Conservation (phyloP, 1,140 invertebrate genomes). For the Diorhabda elongata region DNA sequence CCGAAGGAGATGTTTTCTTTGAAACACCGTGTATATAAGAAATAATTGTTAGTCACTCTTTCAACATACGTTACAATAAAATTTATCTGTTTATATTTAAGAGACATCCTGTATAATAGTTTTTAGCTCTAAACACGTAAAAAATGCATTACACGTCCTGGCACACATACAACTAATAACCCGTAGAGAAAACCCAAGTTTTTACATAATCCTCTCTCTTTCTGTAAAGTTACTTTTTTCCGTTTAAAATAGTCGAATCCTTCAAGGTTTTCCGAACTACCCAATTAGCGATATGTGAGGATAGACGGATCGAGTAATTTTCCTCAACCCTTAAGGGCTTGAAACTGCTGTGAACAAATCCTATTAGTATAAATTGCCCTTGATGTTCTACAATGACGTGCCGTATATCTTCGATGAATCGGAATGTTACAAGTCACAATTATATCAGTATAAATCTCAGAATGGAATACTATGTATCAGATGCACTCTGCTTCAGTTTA, state of each 20-base stretch:
- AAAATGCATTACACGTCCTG: too few species aligned
- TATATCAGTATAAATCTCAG: constrained; percentile 14
- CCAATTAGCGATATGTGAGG: constrained; percentile 10
- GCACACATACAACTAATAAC: neutral
- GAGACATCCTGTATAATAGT: too few species aligned
- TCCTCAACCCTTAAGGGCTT: constrained; percentile 10
- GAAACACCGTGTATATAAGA: too few species aligned
- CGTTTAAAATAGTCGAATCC: neutral
- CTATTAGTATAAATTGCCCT: constrained; percentile 21
- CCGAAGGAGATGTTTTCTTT: too few species aligned
- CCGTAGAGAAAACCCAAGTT: neutral
- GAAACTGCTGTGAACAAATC: constrained; percentile 17
- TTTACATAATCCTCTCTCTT: neutral
- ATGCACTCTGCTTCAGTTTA: neutral
- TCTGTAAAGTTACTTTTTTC: neutral
- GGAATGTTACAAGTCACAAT: constrained; percentile 13
- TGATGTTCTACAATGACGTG: constrained; percentile 17
- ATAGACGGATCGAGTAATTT: constrained; percentile 18
- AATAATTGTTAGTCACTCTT: too few species aligned
- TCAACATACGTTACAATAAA: too few species aligned
- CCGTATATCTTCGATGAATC: constrained; percentile 20
- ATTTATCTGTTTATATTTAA: too few species aligned
- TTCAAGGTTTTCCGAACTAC: constrained; percentile 5
- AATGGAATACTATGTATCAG: neutral
- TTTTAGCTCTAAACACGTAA: too few species aligned